phyloP scores from a whole-genome alignment of 2,113 vertebrate species.

The Urocynchramus pylzowi region DNA sequence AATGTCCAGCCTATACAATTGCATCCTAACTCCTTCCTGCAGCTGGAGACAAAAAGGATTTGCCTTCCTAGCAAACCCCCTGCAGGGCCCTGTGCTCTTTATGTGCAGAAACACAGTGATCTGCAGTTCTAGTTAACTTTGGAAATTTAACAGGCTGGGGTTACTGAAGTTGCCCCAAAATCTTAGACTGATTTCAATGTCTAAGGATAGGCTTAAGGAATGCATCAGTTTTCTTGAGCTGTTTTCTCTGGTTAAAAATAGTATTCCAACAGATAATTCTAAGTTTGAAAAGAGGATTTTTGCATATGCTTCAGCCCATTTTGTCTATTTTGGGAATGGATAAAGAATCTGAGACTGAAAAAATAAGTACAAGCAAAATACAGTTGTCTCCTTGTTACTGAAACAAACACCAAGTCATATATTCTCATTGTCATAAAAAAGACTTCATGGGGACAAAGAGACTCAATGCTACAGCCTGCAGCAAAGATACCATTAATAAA shows the following conservation, averaged over 20 bases:
- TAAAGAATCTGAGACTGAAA: background rate
- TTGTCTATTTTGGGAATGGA: background rate
- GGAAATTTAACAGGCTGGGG: background rate
- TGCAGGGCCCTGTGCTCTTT: background rate
- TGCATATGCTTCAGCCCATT: background rate
- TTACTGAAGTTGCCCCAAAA: background rate
- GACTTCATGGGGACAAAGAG: slow-evolving; percentile 6
- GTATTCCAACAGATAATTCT: background rate
- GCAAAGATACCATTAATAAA: slow-evolving; percentile 59
- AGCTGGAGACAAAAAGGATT: background rate
- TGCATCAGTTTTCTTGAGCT: background rate
- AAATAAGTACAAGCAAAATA: slow-evolving; percentile 11
- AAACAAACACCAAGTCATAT: slow-evolving; percentile 30
- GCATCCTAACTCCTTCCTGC: background rate
- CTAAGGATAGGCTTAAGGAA: background rate
- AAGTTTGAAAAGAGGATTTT: background rate
- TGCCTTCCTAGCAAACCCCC: background rate
- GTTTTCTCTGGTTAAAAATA: background rate
- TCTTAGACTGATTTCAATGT: background rate
- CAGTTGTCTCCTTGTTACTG: slow-evolving; percentile 18
- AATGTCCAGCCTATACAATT: background rate
- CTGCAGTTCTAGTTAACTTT: background rate
- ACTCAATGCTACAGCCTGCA: slow-evolving; percentile 30
- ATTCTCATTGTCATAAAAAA: slow-evolving; percentile 46
- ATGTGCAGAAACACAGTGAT: background rate